Percentiles rank a stretch among this genome's conserved stretches.
Conservation (phyloP, 23 tunicate species). For the Ascidia mentula region DNA sequence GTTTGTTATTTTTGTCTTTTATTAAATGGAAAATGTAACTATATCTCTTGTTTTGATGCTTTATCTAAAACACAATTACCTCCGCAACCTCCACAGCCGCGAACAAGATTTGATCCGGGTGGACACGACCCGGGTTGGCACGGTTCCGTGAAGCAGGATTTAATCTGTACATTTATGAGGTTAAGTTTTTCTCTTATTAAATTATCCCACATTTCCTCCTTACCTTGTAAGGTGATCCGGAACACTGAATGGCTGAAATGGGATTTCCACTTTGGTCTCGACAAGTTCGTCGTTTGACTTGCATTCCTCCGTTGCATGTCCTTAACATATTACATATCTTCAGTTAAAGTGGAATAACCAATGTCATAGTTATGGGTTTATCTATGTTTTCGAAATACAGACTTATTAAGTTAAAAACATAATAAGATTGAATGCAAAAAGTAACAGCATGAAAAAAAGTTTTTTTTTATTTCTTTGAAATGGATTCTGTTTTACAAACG, state of each 20-base stretch:
- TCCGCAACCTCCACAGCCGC: not conserved
- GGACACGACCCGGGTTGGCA: slow-evolving; percentile 16
- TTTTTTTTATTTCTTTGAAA: too few relatives aligned
- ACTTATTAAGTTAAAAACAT: too few relatives aligned
- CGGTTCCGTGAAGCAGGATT: slow-evolving; percentile 18
- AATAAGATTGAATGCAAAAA: too few relatives aligned
- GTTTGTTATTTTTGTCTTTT: not conserved
- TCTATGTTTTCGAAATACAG: too few relatives aligned
- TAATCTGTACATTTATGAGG: not conserved
- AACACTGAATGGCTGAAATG: not conserved
- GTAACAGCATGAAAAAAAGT: too few relatives aligned
- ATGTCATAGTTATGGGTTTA: too few relatives aligned
- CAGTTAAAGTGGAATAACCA: too few relatives aligned
- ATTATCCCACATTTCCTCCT: not conserved
- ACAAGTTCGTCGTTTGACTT: slow-evolving; percentile 45
- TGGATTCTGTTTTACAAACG: too few relatives aligned
- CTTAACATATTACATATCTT: too few relatives aligned
- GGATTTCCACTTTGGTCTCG: not conserved
- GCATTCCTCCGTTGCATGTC: slow-evolving; percentile 72
- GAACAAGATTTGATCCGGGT: slow-evolving; percentile 1
- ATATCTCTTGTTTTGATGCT: not conserved
- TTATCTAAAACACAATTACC: not conserved
- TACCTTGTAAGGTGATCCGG: slow-evolving; percentile 10
- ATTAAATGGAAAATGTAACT: not conserved
- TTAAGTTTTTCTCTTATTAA: not conserved